Base-by-base conservation (phyloP, 2,113 vertebrate species). In the Lagopus leucura region DNA sequence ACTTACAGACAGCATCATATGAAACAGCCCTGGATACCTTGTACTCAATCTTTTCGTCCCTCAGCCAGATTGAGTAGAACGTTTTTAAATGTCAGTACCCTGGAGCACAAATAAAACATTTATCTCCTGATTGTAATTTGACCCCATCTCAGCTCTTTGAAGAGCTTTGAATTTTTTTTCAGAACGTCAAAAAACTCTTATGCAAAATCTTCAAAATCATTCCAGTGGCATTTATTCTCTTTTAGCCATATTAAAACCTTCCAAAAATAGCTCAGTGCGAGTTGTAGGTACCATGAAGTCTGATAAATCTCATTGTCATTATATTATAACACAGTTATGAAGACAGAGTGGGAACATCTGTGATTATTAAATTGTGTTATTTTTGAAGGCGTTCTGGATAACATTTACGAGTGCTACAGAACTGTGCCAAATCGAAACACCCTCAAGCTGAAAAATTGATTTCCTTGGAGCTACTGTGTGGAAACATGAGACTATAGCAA, bases 301-400 rank as follows among this genome's bases (percentile, higher is more conserved):
- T 92, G 82, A 96, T 92, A 94, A 93, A 95, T 92, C 85, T 95
- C 61, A 91, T 92, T 96, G 95, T 95, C 88, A 91, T 89, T 87
- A 88, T 91, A 92, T 89, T 93, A 85, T 86, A 95, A 50, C 74
- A 54, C 60, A 88, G 80, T 66, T 94, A 87, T 94, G 85, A 96
- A 95, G 89, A 95, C 82, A 91, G 90, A 95, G 91, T 82, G 83
- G 67, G 79, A 95, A 95, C 86, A 96, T 90, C 94, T 95, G 83
- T 94, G 91, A 89, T 96, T 96, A 94, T 95, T 91, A 94, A 96
- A 95, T 88, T 87, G 82, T 93, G 92, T 94, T 95, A 81, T 93
- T 97, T 97, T 96, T 83, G 73, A 91, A 95, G 58, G 67, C 20
- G 1, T 92, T 94, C 88, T 92, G 86, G 89, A 72, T 93, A 94